A percentile compares a stretch with the other conserved stretches of the same genome.
phyloP scores from a whole-genome alignment of 2,888 invertebrate genomes.

The Invenusta paracnida region DNA sequence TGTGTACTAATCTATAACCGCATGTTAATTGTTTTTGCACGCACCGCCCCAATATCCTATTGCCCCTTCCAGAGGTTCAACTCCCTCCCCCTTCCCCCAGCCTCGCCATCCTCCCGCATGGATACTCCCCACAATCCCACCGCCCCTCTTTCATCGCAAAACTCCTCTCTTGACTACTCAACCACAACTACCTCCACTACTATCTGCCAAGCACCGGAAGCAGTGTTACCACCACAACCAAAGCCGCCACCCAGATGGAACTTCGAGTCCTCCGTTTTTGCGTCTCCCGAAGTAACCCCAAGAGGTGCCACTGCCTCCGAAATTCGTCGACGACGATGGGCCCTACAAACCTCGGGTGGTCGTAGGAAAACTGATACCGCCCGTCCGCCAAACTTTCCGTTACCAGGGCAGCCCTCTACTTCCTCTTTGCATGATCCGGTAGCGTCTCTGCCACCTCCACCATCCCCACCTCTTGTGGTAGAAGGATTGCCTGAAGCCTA shows the following conservation, averaged over 20 bases:
- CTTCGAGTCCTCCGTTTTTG: constrained; percentile 5
- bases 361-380: too few species aligned
- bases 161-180: background rate
- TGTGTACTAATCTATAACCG: too few species aligned
- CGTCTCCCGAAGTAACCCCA: background rate
- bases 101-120: background rate
- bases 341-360: background rate
- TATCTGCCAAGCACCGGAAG: too few species aligned
- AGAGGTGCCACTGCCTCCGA: background rate
- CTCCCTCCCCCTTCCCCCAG: background rate
- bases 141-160: too few species aligned
- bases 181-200: background rate
- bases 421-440: background rate
- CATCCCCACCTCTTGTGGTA: background rate
- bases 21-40: background rate
- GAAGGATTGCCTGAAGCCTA: background rate
- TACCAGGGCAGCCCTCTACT: background rate
- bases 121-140: background rate
- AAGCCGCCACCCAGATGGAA: background rate
- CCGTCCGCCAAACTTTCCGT: too few species aligned
- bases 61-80: background rate
- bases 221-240: background rate
- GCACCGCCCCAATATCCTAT: too few species aligned
- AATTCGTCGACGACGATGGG: constrained; percentile 1
- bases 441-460: background rate